These are phyloP conservation scores for Chloromyia formosa DNA, from an alignment of 2,888 invertebrate genomes.

Conservation along the genomic window DNA sequence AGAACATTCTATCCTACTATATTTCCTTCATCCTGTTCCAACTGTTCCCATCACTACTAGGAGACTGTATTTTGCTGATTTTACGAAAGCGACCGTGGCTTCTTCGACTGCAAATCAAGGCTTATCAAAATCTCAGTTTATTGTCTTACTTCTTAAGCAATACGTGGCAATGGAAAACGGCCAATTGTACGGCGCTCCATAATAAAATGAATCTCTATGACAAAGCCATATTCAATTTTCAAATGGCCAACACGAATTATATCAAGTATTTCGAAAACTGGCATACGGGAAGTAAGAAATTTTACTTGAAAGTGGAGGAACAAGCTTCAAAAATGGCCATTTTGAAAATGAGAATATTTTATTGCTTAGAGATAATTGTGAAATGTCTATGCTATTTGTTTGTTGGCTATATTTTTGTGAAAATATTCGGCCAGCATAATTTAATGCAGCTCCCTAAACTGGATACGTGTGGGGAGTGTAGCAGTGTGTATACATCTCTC, in stretches of 20 bases:
- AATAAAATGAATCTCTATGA: constrained; percentile 30
- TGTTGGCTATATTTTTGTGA: constrained; percentile 2
- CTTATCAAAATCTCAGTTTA: constrained; percentile 26
- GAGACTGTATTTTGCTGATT: constrained; percentile 64
- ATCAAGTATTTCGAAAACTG: constrained; percentile 41
- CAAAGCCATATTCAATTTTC: constrained; percentile 42
- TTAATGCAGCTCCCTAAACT: constrained; percentile 21
- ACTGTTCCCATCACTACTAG: constrained; percentile 67
- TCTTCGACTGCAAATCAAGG: constrained; percentile 38
- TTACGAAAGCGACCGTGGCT: constrained; percentile 35
- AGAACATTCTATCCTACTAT: constrained; percentile 62
- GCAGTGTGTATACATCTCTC: background rate
- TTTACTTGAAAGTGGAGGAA: constrained; percentile 31
- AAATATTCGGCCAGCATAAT: constrained; percentile 1
- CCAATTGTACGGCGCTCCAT: constrained; percentile 27
- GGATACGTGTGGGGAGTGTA: constrained; percentile 26
- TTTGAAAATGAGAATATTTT: constrained; percentile 28
- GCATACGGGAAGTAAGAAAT: constrained; percentile 43
- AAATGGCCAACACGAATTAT: constrained; percentile 27
- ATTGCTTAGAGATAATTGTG: constrained; percentile 33
- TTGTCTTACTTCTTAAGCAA: constrained; percentile 39
- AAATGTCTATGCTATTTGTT: constrained; percentile 11
- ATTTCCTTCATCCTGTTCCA: constrained; percentile 67
- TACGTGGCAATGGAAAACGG: constrained; percentile 41
- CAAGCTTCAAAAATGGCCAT: constrained; percentile 12